Evolutionary conservation across 2,888 invertebrate species (phyloP).

Genomic region (Ptychoptera contaminata): DNA sequence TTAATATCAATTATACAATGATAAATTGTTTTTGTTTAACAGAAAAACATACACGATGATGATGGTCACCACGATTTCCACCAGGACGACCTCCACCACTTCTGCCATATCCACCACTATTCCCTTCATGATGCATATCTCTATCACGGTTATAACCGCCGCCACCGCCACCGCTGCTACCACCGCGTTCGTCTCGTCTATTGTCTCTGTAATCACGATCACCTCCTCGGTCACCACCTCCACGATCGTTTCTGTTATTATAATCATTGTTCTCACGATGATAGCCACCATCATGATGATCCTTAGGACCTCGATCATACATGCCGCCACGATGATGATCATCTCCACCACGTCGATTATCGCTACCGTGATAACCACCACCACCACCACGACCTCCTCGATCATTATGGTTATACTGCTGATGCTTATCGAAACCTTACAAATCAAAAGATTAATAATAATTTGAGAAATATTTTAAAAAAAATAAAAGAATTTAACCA

Average conservation of each 20-base stretch:
- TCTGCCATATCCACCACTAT: slow-evolving; percentile 7
- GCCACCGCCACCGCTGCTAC: slow-evolving; percentile 10
- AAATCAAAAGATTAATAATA: not conserved
- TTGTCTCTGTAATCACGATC: slow-evolving; percentile 7
- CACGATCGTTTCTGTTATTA: slow-evolving; percentile 2
- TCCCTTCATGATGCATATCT: slow-evolving; percentile 1
- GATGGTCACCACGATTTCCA: slow-evolving; percentile 9
- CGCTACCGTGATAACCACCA: slow-evolving; percentile 18
- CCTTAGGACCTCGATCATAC: slow-evolving; percentile 13
- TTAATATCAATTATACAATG: not conserved
- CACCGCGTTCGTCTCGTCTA: slow-evolving; percentile 9
- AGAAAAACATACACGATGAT: slow-evolving; percentile 10
- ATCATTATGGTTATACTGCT: slow-evolving; percentile 1
- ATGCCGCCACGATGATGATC: slow-evolving; percentile 7
- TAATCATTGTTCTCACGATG: slow-evolving; percentile 1
- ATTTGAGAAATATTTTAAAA: not conserved
- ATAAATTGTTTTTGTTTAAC: not conserved
- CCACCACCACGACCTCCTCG: slow-evolving; percentile 11
- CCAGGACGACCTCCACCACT: slow-evolving; percentile 7
- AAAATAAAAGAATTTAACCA: not conserved
- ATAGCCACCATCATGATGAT: slow-evolving; percentile 7
- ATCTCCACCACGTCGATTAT: slow-evolving; percentile 17
- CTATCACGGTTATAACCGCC: slow-evolving; percentile 9
- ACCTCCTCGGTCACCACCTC: slow-evolving; percentile 3
- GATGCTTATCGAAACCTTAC: slow-evolving; percentile 2